A percentile compares a stretch with the other conserved stretches of the same genome.
These are phyloP conservation scores for Pseudococcus longispinus DNA, from an alignment of 2,888 invertebrate genomes.

Conservation along the genomic window DNA sequence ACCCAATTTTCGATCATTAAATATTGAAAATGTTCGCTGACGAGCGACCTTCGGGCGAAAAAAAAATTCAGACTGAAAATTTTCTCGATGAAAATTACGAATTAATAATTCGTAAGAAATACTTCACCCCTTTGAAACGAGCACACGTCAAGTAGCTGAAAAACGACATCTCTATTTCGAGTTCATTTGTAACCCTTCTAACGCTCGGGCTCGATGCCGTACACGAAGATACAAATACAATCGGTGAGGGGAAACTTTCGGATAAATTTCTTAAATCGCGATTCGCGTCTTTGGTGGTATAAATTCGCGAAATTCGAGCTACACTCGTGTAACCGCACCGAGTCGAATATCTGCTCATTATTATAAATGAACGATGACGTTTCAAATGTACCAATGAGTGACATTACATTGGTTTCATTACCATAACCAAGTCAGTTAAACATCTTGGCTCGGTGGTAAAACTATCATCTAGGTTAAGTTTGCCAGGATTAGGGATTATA, in stretches of 20 bases:
- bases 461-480: neutral
- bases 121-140: neutral
- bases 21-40: neutral
- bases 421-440: neutral
- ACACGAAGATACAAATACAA: too few species aligned
- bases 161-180: neutral
- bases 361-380: conserved; percentile 26
- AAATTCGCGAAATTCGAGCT: neutral
- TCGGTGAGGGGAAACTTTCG: neutral
- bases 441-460: neutral
- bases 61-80: neutral
- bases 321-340: neutral
- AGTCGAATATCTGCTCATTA: conserved; percentile 15
- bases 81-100: neutral
- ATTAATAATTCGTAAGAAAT: conserved; percentile 1
- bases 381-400: conserved; percentile 2
- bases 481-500: neutral
- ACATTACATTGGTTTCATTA: conserved; percentile 26
- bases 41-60: neutral
- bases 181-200: neutral
- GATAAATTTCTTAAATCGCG: neutral
- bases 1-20: neutral
- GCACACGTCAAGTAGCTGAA: neutral
- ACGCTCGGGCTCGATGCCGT: neutral
- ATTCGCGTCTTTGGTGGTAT: neutral